Percentiles rank a stretch among this genome's conserved stretches.
Conservation (phyloP, 2,797 vertebrate genomes). For the Intellagama lesueurii region DNA sequence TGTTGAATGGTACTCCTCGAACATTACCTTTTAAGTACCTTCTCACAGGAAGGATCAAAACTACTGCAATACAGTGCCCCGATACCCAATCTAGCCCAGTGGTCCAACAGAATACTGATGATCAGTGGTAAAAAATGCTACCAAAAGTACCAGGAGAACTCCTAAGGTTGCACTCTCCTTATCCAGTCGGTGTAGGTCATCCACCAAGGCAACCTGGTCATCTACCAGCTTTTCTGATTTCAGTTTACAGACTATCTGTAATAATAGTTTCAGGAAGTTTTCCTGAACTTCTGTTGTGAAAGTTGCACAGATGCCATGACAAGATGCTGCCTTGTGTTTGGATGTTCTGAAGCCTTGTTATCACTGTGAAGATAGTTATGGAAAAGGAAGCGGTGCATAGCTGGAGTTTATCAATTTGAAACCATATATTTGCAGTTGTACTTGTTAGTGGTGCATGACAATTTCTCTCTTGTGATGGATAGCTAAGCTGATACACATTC, state of each 20-base stretch:
- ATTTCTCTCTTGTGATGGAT: not conserved
- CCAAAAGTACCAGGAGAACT: too few relatives aligned
- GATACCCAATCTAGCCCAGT: too few relatives aligned
- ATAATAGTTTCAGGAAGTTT: constrained; percentile 4
- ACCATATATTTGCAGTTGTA: not conserved
- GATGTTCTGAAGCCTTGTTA: not conserved
- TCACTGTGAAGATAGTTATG: not conserved
- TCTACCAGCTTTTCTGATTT: not conserved
- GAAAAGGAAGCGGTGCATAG: not conserved
- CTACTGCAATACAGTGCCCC: too few relatives aligned
- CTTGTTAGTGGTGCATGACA: not conserved
- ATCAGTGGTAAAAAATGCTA: too few relatives aligned
- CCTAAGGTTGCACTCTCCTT: too few relatives aligned
- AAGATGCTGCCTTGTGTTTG: not conserved
- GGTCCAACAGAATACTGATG: too few relatives aligned
- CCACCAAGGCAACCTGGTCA: too few relatives aligned
- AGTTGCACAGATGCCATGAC: not conserved
- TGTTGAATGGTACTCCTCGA: too few relatives aligned
- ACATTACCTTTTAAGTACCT: too few relatives aligned
- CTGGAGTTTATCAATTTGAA: not conserved
- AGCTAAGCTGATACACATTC: not conserved
- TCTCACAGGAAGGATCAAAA: too few relatives aligned
- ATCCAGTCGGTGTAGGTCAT: too few relatives aligned
- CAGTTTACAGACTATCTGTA: not conserved
- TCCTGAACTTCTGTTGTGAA: not conserved